phyloP scores from a whole-genome alignment of 2,113 vertebrate species.

The Oriolus oriolus region DNA sequence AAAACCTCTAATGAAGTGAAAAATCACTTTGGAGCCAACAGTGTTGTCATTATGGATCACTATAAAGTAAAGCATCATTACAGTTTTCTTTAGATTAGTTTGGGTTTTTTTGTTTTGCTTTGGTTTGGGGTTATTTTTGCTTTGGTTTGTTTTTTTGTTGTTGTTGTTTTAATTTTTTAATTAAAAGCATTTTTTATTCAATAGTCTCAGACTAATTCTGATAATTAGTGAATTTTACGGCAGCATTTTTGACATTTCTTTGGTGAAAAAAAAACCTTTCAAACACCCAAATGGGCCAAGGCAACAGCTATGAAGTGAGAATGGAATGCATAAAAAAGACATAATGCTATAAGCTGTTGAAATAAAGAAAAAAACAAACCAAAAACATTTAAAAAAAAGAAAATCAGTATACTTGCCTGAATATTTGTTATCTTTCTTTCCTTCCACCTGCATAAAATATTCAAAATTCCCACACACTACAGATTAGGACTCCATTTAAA shows the following conservation, averaged over 20 bases:
- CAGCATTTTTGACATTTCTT: not conserved
- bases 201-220: not conserved
- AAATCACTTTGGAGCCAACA: not conserved
- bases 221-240: not conserved
- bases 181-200: not conserved
- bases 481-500: not conserved
- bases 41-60: not conserved
- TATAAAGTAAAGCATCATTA: not conserved
- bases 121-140: not conserved
- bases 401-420: not conserved
- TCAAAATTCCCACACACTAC: not conserved
- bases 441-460: not conserved
- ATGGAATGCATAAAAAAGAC: fast-evolving
- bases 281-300: not conserved
- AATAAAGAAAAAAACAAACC: not conserved
- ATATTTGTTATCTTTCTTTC: not conserved
- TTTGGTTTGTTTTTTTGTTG: too few species aligned
- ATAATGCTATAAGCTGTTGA: not conserved
- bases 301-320: not conserved
- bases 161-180: not conserved
- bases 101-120: fast-evolving
- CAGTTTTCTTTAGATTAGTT: not conserved
- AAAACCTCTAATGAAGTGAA: not conserved
- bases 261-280: not conserved
- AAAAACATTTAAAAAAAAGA: not conserved